phyloP scores from a whole-genome alignment of 2,113 vertebrate species.

The Siphamia tubifer region DNA sequence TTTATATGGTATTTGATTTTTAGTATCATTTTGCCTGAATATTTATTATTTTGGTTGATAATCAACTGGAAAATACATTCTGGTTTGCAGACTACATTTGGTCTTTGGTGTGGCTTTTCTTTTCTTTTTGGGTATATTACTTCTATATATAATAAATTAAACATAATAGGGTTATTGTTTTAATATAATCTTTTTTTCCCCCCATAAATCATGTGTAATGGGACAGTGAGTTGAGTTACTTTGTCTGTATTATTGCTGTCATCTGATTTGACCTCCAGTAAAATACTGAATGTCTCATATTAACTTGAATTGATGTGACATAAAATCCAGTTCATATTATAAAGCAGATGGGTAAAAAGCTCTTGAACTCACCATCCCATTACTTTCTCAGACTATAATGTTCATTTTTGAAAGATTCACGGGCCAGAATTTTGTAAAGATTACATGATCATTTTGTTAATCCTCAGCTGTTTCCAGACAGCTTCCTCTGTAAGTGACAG shows the following conservation, averaged over 20 bases:
- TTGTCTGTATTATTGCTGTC: neutral
- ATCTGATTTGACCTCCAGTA: neutral
- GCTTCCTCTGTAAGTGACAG: conserved; percentile 24
- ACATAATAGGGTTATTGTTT: conserved; percentile 1
- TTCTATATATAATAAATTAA: conserved; percentile 28
- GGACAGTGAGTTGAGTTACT: neutral
- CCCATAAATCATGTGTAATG: neutral
- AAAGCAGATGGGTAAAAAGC: neutral
- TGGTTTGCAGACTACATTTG: neutral
- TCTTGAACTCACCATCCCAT: neutral
- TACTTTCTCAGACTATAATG: conserved; percentile 3
- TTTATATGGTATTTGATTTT: neutral
- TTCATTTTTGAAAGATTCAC: neutral
- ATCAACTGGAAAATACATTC: neutral
- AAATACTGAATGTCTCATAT: neutral
- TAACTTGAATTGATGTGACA: neutral
- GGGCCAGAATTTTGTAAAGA: neutral
- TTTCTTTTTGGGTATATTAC: conserved; percentile 2
- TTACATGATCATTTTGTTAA: neutral
- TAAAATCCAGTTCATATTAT: neutral
- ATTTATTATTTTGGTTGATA: conserved; percentile 32
- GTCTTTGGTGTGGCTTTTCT: neutral
- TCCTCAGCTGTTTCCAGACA: conserved; percentile 10
- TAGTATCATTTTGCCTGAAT: conserved; percentile 7
- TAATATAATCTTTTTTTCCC: neutral